Conservation (phyloP, 2,797 vertebrate genomes). For the Adrianichthys oophorus region DNA sequence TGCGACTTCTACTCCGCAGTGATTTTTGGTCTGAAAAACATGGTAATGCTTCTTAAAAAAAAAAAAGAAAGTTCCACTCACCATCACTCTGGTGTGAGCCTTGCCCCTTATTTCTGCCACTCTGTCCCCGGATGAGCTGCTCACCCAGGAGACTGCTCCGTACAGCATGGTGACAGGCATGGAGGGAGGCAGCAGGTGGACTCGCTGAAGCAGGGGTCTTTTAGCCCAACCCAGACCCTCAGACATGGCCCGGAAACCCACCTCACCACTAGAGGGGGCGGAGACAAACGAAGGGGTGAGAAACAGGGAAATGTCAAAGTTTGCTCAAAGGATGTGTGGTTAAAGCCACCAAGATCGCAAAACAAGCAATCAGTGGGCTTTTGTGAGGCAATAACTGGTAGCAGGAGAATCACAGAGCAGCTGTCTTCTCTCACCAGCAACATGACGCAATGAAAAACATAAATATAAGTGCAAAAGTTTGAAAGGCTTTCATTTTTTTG, state of each 20-base stretch:
- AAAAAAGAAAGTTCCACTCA: conserved; percentile 55
- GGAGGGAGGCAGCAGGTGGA: conserved; percentile 80
- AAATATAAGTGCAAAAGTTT: too few species aligned
- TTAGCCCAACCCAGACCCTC: conserved; percentile 89
- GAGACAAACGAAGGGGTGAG: neutral
- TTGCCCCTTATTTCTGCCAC: conserved; percentile 76
- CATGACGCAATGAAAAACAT: too few species aligned
- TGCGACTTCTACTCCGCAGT: too few species aligned
- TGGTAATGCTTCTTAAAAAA: too few species aligned
- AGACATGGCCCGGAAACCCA: conserved; percentile 88
- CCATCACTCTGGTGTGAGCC: conserved; percentile 79
- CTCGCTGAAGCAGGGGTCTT: conserved; percentile 86
- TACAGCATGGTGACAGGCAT: conserved; percentile 88
- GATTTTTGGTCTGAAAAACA: too few species aligned
- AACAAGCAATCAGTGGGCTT: too few species aligned
- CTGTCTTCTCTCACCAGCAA: too few species aligned
- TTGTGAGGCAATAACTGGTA: too few species aligned
- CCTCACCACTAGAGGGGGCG: conserved; percentile 80
- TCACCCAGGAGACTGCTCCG: conserved; percentile 87
- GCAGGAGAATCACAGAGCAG: too few species aligned
- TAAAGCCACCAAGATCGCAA: too few species aligned
- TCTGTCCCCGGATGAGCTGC: conserved; percentile 80
- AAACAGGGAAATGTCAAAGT: neutral
- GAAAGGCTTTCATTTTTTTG: too few species aligned
- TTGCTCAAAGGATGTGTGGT: neutral